A percentile compares a stretch with the other conserved stretches of the same genome.
Evolutionary conservation across 2,888 invertebrate species (phyloP).

Genomic region (Perizoma affinitatum): DNA sequence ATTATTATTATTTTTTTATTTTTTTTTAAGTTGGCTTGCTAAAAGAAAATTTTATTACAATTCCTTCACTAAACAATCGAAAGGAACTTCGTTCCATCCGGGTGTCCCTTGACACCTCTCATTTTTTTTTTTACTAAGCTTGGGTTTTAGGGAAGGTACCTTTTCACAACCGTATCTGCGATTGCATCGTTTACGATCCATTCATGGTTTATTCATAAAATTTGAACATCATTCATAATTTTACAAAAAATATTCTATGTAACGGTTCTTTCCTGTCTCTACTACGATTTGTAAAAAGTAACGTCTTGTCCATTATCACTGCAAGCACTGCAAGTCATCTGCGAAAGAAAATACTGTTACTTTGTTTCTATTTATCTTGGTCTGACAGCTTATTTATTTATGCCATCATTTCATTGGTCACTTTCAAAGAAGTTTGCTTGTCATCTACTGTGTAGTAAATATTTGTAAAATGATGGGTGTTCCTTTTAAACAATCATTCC

Average conservation of each 20-base stretch:
- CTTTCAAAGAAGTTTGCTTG: conserved; percentile 19
- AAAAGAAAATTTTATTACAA: no score
- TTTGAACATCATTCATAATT: conserved; percentile 29
- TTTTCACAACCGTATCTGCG: conserved; percentile 10
- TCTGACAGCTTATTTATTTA: conserved; percentile 37
- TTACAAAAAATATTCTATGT: conserved; percentile 16
- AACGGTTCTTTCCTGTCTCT: conserved; percentile 4
- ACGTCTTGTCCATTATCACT: conserved; percentile 60
- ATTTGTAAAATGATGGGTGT: conserved; percentile 26
- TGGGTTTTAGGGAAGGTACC: no score
- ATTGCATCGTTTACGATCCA: conserved; percentile 22
- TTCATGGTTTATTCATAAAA: conserved; percentile 24
- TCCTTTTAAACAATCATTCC: background rate
- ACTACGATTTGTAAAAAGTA: conserved; percentile 27
- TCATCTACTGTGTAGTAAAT: conserved; percentile 9
- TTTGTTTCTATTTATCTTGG: conserved; percentile 45
- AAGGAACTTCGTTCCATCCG: no score
- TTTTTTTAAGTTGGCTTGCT: no score
- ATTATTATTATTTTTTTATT: no score
- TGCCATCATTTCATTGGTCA: conserved; percentile 26
- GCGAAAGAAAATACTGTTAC: conserved; percentile 41
- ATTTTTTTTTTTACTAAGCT: no score
- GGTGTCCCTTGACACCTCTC: no score
- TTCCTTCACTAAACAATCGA: no score
- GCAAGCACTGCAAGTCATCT: conserved; percentile 48